Conservation (phyloP, 2,888 invertebrate species). For the Teleogryllus oceanicus region DNA sequence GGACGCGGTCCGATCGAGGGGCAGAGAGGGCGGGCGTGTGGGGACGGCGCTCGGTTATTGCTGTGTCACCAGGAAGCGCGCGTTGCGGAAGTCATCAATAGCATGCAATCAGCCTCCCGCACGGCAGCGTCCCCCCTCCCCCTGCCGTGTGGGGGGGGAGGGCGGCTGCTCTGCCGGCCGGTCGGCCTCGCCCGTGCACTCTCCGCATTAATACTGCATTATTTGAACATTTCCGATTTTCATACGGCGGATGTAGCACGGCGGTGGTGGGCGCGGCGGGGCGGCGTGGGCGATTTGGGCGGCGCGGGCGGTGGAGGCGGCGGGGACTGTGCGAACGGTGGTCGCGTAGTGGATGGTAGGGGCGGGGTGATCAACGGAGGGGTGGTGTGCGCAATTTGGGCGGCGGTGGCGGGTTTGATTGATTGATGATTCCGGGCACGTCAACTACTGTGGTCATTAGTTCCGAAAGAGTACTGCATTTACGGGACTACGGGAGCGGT, state of each 20-base stretch:
- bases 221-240: constrained; percentile 31
- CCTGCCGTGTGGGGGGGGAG: neutral
- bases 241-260: constrained; percentile 4
- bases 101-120: constrained; percentile 29
- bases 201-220: constrained; percentile 34
- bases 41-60: constrained; percentile 28
- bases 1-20: constrained; percentile 20
- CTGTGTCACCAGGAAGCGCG: constrained; percentile 29
- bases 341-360: neutral
- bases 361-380: neutral
- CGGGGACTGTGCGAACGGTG: neutral
- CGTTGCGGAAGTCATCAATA: constrained; percentile 32
- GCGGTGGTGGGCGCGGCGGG: neutral
- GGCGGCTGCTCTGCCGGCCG: neutral
- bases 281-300: neutral
- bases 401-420: too few species aligned
- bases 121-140: neutral
- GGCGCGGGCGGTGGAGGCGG: neutral
- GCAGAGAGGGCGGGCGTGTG: neutral
- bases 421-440: too few species aligned
- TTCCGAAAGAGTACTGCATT: too few species aligned
- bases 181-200: neutral
- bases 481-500: too few species aligned
- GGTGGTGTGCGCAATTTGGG: too few species aligned
- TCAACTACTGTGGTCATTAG: too few species aligned